phyloP scores from a whole-genome alignment of 2,888 invertebrate species.

The Digitonthophagus gazella region DNA sequence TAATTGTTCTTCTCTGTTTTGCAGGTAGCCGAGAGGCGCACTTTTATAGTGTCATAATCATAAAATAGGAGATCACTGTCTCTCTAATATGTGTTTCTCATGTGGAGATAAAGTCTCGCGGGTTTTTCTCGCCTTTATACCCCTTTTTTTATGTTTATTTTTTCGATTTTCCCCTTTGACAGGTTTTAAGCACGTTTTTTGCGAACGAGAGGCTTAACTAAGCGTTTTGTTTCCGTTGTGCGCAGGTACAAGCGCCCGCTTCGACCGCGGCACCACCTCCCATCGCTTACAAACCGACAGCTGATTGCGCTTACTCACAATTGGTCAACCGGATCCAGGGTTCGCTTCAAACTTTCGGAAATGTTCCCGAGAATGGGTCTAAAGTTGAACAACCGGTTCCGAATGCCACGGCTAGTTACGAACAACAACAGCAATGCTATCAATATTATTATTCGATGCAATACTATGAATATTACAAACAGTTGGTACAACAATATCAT shows the following conservation, averaged over 20 bases:
- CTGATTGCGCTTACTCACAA: conserved; percentile 85
- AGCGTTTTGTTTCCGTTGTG: conserved; percentile 6
- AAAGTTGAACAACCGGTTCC: conserved; percentile 21
- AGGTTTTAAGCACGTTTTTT: not conserved
- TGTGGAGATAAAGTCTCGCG: too few species aligned
- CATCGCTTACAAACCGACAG: conserved; percentile 76
- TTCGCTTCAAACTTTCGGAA: conserved; percentile 27
- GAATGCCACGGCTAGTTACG: conserved; percentile 43
- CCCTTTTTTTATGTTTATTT: conserved; percentile 1
- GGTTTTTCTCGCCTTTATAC: too few species aligned
- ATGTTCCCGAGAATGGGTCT: conserved; percentile 18
- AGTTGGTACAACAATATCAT: conserved; percentile 40
- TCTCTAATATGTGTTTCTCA: too few species aligned
- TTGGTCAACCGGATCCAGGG: conserved; percentile 84
- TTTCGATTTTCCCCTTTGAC: not conserved
- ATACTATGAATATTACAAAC: conserved; percentile 50
- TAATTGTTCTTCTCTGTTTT: conserved; percentile 11
- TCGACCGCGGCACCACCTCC: conserved; percentile 51
- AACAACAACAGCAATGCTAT: conserved; percentile 48
- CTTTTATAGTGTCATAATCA: conserved; percentile 14
- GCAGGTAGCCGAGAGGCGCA: conserved; percentile 1
- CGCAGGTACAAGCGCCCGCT: conserved; percentile 56
- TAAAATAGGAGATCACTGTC: not conserved
- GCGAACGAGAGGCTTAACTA: too few species aligned
- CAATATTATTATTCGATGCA: conserved; percentile 48